These are phyloP conservation scores for Pomacea canaliculata DNA, from an alignment of 2,888 invertebrate genomes.

Conservation along the genomic window DNA sequence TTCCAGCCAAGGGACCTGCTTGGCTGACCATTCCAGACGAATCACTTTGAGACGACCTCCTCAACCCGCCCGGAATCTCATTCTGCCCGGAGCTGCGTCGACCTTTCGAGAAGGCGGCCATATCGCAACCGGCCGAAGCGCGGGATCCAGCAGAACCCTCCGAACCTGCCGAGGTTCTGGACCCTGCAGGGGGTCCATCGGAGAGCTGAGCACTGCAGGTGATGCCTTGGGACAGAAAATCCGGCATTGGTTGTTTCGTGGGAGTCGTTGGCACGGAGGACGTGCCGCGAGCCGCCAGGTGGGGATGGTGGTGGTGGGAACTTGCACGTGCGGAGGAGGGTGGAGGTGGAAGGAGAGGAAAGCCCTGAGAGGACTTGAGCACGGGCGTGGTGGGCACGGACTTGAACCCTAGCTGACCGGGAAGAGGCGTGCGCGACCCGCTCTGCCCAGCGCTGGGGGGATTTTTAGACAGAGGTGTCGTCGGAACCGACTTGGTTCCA, in stretches of 20 bases:
- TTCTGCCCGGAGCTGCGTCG: conserved; percentile 9
- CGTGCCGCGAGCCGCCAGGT: neutral
- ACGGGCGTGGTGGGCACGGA: conserved; percentile 8
- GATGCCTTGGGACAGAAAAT: neutral
- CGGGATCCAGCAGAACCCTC: neutral
- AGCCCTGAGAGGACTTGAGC: neutral
- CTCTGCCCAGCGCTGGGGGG: neutral
- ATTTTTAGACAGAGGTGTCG: neutral
- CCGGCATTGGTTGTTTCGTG: neutral
- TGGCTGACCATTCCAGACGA: conserved; percentile 2
- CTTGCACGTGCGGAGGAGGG: conserved; percentile 6
- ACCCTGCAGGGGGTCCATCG: neutral
- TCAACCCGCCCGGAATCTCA: neutral
- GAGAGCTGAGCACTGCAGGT: neutral
- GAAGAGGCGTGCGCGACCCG: neutral
- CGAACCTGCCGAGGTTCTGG: neutral
- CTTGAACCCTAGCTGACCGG: neutral
- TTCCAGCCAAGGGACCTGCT: conserved; percentile 2
- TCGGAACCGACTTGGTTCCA: neutral
- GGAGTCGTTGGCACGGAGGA: conserved; percentile 18
- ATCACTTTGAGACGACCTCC: conserved; percentile 13
- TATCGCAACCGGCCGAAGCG: conserved; percentile 8
- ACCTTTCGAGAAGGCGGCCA: conserved; percentile 1
- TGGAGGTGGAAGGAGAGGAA: conserved; percentile 6
- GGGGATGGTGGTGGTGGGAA: neutral